Conservation (phyloP, 2,797 vertebrate genomes). For the Nothura maculosa region DNA sequence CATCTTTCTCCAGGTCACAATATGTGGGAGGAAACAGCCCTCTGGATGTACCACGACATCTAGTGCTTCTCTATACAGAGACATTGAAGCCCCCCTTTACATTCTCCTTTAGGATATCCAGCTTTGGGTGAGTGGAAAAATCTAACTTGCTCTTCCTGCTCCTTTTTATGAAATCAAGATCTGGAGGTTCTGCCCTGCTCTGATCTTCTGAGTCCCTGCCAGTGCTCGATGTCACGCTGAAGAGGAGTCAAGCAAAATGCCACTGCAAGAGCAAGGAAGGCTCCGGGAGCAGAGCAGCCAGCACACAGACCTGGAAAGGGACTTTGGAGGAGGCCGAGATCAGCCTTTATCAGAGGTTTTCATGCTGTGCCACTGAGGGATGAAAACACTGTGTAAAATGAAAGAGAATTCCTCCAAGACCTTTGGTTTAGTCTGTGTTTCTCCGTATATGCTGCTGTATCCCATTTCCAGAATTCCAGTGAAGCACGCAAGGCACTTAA, state of each 20-base stretch:
- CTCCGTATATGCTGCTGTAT: neutral
- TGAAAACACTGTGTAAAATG: neutral
- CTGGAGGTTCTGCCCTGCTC: neutral
- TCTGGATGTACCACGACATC: no score
- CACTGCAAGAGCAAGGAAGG: neutral
- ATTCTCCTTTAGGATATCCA: neutral
- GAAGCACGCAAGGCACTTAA: neutral
- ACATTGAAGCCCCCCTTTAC: neutral
- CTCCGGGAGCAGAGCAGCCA: neutral
- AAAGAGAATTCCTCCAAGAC: neutral
- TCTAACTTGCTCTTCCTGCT: neutral
- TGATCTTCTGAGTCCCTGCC: neutral
- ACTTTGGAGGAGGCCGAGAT: neutral
- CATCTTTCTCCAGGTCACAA: neutral
- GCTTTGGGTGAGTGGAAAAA: neutral
- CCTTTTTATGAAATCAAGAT: neutral
- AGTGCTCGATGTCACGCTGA: neutral
- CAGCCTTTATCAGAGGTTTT: neutral
- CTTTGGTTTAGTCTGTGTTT: neutral
- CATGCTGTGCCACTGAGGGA: accelerated
- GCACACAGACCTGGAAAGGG: neutral
- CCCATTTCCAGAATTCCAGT: neutral
- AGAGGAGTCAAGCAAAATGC: neutral
- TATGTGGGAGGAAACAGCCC: neutral
- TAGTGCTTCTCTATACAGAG: neutral